These are phyloP conservation scores for Latrodectus hesperus DNA, from an alignment of 2,888 invertebrate genomes.

Conservation along the genomic window DNA sequence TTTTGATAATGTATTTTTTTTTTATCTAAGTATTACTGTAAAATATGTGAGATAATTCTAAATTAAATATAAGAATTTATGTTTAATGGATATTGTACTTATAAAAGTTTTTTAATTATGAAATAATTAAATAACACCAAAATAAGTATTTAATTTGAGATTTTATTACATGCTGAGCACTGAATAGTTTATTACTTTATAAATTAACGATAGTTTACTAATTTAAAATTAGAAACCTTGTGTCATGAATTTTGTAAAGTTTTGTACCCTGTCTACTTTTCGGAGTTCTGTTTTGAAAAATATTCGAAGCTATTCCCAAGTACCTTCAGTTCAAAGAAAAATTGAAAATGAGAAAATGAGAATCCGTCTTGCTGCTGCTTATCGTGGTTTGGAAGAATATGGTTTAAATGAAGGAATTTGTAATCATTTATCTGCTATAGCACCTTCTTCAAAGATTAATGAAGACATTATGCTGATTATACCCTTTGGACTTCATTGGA, in stretches of 20 bases:
- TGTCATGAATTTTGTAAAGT: neutral
- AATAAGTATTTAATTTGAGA: no score
- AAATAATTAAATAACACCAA: no score
- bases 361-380: slow-evolving; percentile 60
- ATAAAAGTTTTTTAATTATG: no score
- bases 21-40: no score
- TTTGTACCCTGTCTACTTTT: neutral
- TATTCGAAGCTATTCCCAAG: neutral
- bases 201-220: no score
- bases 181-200: no score
- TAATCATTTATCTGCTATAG: slow-evolving; percentile 71
- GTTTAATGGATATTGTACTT: no score
- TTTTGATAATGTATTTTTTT: no score
- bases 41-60: no score
- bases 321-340: neutral
- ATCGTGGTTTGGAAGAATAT: slow-evolving; percentile 69
- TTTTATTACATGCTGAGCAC: no score
- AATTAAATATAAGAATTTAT: no score
- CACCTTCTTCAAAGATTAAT: slow-evolving; percentile 64
- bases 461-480: slow-evolving; percentile 71
- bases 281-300: neutral
- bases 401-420: slow-evolving; percentile 71
- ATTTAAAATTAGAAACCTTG: no score
- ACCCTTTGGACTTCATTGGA: slow-evolving; percentile 71
- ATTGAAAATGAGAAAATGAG: slow-evolving; percentile 17